phyloP scores from a whole-genome alignment of 2,797 vertebrate genomes.

The Lepus oiostolus region DNA sequence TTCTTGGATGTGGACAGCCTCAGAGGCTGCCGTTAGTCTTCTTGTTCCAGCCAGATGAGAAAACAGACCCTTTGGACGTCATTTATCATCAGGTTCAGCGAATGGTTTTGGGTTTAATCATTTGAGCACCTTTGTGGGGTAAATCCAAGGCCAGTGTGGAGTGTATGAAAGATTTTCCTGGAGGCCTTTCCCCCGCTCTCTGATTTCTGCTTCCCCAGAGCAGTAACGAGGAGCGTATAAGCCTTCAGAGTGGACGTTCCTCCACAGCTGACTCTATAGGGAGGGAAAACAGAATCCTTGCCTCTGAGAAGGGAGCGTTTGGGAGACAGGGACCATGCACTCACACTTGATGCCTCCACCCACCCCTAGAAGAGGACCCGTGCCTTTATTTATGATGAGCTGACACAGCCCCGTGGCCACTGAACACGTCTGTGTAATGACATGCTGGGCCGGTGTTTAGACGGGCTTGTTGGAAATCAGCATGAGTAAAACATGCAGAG shows the following conservation, averaged over 20 bases:
- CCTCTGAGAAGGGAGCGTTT: slow-evolving; percentile 28
- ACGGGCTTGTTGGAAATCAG: slow-evolving; percentile 73
- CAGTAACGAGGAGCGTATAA: not conserved
- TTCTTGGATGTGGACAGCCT: not conserved
- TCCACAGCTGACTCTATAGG: not conserved
- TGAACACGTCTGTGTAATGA: slow-evolving; percentile 69
- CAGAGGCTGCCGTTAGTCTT: not conserved
- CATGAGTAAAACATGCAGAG: slow-evolving; percentile 70
- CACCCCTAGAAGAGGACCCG: slow-evolving; percentile 21
- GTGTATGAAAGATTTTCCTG: not conserved
- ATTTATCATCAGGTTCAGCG: slow-evolving; percentile 29
- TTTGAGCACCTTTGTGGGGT: not conserved
- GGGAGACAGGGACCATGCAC: slow-evolving; percentile 20
- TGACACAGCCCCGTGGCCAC: slow-evolving; percentile 50
- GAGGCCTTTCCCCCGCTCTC: not conserved
- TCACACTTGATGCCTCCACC: slow-evolving; percentile 28
- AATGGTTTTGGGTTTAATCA: slow-evolving; percentile 19
- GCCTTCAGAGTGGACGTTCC: slow-evolving; percentile 6
- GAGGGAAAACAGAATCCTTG: slow-evolving; percentile 47
- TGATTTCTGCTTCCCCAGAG: slow-evolving; percentile 31
- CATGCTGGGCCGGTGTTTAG: slow-evolving; percentile 62
- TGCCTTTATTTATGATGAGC: slow-evolving; percentile 69
- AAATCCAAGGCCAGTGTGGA: not conserved
- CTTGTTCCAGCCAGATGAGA: not conserved
- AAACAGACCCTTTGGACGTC: slow-evolving; percentile 13